Percentiles rank a stretch among this genome's conserved stretches.
These are phyloP conservation scores for Camponotus floridanus DNA, from an alignment of 1,140 invertebrate species.

Conservation along the genomic window DNA sequence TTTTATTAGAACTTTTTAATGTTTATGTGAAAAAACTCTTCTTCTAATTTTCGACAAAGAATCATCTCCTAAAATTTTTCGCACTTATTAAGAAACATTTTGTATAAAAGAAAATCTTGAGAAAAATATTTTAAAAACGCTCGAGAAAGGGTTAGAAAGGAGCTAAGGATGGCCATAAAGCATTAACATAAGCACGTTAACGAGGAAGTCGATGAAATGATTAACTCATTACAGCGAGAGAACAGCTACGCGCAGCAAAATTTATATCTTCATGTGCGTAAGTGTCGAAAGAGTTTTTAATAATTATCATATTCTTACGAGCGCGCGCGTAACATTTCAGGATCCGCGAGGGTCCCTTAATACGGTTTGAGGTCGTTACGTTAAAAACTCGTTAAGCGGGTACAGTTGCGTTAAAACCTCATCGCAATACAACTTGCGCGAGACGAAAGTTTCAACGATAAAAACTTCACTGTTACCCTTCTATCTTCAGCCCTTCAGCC, in stretches of 20 bases:
- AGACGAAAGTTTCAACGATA: constrained; percentile 60
- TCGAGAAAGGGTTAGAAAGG: not conserved
- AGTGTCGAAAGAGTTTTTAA: constrained; percentile 36
- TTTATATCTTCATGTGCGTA: constrained; percentile 42
- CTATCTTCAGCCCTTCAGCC: constrained; percentile 26
- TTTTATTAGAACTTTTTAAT: no score
- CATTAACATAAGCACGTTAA: constrained; percentile 2
- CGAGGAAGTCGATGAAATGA: constrained; percentile 1
- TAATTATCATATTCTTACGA: constrained; percentile 60
- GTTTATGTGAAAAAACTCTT: no score
- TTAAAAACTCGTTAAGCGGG: constrained; percentile 57
- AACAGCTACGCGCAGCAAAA: constrained; percentile 17
- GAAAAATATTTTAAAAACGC: not conserved
- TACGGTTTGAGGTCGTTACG: constrained; percentile 54
- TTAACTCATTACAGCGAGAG: constrained; percentile 8
- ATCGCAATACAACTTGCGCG: constrained; percentile 51
- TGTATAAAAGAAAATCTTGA: not conserved
- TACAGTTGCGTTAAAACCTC: constrained; percentile 62
- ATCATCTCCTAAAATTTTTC: no score
- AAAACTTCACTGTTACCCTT: constrained; percentile 61
- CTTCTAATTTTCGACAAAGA: no score
- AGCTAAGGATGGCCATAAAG: not conserved
- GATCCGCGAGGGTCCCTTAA: constrained; percentile 9
- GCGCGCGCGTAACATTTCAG: not conserved
- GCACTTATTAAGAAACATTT: no score